Evolutionary conservation across 2,113 vertebrate species (phyloP), one percentile per base, ranked within the genome.

Genomic region (Ammodytes marinus): DNA sequence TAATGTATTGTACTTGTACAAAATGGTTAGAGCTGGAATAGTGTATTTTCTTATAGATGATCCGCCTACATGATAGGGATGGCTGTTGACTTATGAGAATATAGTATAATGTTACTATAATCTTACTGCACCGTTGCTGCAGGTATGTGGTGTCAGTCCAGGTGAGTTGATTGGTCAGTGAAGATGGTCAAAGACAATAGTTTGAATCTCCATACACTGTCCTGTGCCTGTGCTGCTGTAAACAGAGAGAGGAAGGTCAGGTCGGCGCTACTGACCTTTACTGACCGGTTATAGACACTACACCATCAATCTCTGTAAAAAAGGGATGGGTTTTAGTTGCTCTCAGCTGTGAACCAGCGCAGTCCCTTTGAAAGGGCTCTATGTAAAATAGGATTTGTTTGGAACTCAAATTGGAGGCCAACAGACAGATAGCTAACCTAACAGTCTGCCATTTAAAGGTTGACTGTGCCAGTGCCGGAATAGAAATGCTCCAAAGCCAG

Each of bases 381-480:
- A 70, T 82, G 79, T 92, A 69, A 86, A 91, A 87, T 27, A 84
- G 81, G 80, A 68, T 92, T 86, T 77, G 83, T 89, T 90, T 75
- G 80, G 74, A 88, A 87, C 92, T 93, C 86, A 93, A 91, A 91
- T 79, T 72, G 81, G 77, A 84, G 86, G 79, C 84, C 69, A 89
- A 71, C 61, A 86, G 85, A 86, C 80, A 49, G 85, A 77, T 85
- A 66, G 80, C 83, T 90, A 89, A 83, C 81, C 88, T 89, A 92
- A 92, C 83, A 79, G 60, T 79, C 63, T 75, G 35, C 83, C 86
- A 89, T 95, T 95, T 92, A 95, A 93, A 94, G 94, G 90, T 94
- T 91, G 93, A 94, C 83, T 87, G 85, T 64, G 61, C 84, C 86
- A 70, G 80, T 80, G 78, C 81, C 70, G 80, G 77, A 90, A 92